Evolutionary conservation across 2,797 vertebrate species (phyloP).

Genomic region (Silurus aristotelis): DNA sequence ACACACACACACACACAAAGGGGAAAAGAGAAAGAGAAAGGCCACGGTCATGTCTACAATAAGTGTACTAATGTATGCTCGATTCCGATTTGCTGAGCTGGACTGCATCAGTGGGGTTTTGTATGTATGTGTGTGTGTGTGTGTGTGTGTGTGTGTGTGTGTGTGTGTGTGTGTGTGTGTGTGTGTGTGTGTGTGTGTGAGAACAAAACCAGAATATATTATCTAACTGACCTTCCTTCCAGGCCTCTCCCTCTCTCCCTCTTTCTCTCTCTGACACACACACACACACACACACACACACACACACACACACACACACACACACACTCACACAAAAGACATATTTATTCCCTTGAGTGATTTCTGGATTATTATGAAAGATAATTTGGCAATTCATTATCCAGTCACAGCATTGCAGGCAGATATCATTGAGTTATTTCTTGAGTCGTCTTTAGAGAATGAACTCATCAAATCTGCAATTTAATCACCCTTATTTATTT

Average conservation of each 20-base stretch:
- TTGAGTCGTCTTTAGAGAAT: conserved; percentile 46
- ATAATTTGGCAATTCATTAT: conserved; percentile 47
- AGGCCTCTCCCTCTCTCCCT: background rate
- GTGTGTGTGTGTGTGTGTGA: conserved; percentile 54
- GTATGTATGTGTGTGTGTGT: conserved; percentile 57
- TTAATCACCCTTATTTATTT: conserved; percentile 47
- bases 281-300: conserved; percentile 2
- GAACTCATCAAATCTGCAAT: conserved; percentile 46
- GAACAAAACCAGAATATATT: conserved; percentile 13
- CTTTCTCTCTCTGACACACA: background rate
- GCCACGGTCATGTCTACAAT: conserved; percentile 11
- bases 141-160: conserved; percentile 54
- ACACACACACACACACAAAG: background rate
- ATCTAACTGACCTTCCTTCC: conserved; percentile 5
- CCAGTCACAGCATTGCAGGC: conserved; percentile 20
- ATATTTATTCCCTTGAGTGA: conserved; percentile 38
- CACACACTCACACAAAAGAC: conserved; percentile 19
- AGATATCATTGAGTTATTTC: conserved; percentile 44
- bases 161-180: conserved; percentile 25
- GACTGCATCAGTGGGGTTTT: background rate
- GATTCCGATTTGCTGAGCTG: background rate
- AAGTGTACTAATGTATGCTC: background rate
- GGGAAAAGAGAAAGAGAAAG: background rate
- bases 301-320: conserved; percentile 11
- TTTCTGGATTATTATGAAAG: conserved; percentile 49